A percentile compares a stretch with the other conserved stretches of the same genome.
Conservation (phyloP, 2,888 invertebrate species). For the Aphidoletes aphidimyza region DNA sequence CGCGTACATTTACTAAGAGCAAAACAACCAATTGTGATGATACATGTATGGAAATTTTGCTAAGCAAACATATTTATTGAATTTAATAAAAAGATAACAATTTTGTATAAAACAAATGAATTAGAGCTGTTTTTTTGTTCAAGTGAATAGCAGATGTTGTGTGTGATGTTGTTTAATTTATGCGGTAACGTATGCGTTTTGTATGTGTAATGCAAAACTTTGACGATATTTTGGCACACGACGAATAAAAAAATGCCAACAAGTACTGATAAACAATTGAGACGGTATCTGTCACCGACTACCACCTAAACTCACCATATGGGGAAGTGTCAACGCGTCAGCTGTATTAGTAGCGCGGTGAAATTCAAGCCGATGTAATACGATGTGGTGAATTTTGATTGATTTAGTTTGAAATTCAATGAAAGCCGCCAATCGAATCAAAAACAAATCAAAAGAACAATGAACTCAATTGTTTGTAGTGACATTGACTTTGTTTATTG, state of each 20-base stretch:
- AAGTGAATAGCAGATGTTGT: background rate
- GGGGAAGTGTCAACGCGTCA: constrained; percentile 1
- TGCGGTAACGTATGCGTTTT: background rate
- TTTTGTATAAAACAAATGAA: background rate
- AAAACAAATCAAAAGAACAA: too few species aligned
- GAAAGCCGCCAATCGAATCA: background rate
- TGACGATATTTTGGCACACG: background rate
- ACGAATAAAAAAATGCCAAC: constrained; percentile 26
- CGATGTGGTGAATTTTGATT: background rate
- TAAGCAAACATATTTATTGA: background rate
- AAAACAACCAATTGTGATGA: too few species aligned
- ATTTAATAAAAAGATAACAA: too few species aligned
- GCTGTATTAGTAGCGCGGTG: background rate
- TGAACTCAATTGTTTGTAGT: too few species aligned
- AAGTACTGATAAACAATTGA: constrained; percentile 43
- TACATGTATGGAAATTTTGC: background rate
- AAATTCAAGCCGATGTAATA: background rate
- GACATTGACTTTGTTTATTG: too few species aligned
- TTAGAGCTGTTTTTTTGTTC: background rate
- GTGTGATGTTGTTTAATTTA: background rate
- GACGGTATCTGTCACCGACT: constrained; percentile 38
- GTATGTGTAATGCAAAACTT: background rate
- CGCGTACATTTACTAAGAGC: too few species aligned
- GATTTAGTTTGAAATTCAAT: background rate
- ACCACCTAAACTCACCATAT: background rate